Conservation (phyloP, 1,140 invertebrate genomes). For the Zaprionus kolodkinae region DNA sequence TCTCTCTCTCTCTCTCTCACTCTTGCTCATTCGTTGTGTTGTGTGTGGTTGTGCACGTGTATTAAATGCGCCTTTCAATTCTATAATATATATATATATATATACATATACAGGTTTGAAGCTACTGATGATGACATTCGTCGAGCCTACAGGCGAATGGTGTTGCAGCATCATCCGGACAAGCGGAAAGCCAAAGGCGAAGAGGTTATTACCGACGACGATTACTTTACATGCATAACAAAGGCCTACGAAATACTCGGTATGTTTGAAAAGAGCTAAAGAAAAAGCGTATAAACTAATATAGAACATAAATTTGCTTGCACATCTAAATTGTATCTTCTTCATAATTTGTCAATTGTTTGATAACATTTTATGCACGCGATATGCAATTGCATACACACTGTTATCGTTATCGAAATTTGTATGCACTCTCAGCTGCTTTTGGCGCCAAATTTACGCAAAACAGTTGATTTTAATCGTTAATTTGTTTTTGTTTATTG, state of each 20-base stretch:
- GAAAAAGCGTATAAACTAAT: neutral
- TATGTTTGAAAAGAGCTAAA: constrained; percentile 33
- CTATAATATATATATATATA: neutral
- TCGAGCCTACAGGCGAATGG: constrained; percentile 95
- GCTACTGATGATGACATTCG: constrained; percentile 97
- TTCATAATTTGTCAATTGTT: neutral
- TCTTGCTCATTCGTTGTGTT: neutral
- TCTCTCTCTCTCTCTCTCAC: neutral
- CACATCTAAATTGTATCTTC: neutral
- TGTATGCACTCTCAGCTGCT: neutral
- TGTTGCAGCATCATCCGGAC: constrained; percentile 98
- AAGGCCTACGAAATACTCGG: constrained; percentile 93
- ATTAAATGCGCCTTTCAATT: constrained; percentile 12
- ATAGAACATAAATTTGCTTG: neutral
- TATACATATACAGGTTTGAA: constrained; percentile 85
- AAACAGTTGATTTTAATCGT: neutral
- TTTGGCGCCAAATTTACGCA: constrained; percentile 9
- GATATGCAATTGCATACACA: neutral
- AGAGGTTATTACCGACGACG: constrained; percentile 92
- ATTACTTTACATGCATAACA: constrained; percentile 99
- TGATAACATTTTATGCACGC: neutral
- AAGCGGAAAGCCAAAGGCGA: constrained; percentile 96
- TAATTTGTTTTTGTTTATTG: neutral
- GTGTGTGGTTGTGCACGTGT: constrained; percentile 17
- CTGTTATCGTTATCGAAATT: constrained; percentile 10